Percentiles rank a stretch among this genome's conserved stretches.
Conservation (phyloP, 2,797 vertebrate species). For the Xiphophorus birchmanni region DNA sequence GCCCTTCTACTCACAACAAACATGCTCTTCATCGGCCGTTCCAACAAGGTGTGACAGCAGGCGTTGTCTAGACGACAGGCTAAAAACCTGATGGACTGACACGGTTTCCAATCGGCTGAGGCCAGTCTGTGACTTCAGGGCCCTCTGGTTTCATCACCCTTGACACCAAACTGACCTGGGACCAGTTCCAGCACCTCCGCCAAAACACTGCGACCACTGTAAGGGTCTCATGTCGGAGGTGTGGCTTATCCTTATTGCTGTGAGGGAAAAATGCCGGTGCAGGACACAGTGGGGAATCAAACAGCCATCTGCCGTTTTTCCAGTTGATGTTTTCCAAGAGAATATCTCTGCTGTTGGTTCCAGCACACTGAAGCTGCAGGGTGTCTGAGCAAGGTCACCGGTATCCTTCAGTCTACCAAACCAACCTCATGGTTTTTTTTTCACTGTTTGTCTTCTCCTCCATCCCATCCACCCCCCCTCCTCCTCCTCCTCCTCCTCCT, state of each 20-base stretch:
- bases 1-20: background rate
- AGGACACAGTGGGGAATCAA: slow-evolving; percentile 9
- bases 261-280: background rate
- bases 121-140: slow-evolving; percentile 15
- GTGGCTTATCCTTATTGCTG: background rate
- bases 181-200: background rate
- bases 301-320: slow-evolving; percentile 16
- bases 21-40: slow-evolving; percentile 14
- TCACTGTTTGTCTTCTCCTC: slow-evolving; percentile 5
- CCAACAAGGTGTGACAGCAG: slow-evolving; percentile 4
- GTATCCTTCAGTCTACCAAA: background rate
- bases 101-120: slow-evolving; percentile 19
- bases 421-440: background rate
- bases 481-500: background rate
- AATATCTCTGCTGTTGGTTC: background rate
- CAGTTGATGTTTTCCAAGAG: slow-evolving; percentile 13
- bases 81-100: slow-evolving; percentile 60
- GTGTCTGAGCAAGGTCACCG: background rate
- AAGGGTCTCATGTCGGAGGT: background rate
- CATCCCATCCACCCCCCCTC: too few species aligned
- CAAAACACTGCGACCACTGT: background rate
- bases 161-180: slow-evolving; percentile 17
- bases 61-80: slow-evolving; percentile 36
- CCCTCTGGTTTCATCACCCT: slow-evolving; percentile 37
- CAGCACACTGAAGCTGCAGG: background rate